Percentiles rank a stretch among this genome's conserved stretches.
Conservation (phyloP, 1,140 invertebrate species). For the Ceratina calcarata region DNA sequence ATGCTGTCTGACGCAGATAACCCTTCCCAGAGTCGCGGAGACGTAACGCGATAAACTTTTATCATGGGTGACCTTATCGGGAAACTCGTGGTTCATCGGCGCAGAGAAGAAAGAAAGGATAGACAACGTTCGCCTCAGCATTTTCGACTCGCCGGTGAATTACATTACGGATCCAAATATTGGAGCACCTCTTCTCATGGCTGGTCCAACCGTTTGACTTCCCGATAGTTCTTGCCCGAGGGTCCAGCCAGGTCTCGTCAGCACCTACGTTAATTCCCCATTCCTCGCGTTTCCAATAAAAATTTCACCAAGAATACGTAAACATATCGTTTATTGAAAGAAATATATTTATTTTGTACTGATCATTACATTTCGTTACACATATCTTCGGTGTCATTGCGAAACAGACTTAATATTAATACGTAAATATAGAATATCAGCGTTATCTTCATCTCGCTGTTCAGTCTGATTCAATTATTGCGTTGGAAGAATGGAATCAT, state of each 20-base stretch:
- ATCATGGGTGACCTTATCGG: not conserved
- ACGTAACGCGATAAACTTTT: slow-evolving; percentile 43
- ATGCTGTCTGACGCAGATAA: not conserved
- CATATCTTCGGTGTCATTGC: too few species aligned
- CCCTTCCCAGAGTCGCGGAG: not conserved
- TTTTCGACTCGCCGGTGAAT: slow-evolving; percentile 47
- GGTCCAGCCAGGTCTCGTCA: slow-evolving; percentile 9
- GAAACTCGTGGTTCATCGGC: not conserved
- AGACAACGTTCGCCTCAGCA: slow-evolving; percentile 7
- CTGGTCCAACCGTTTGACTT: slow-evolving; percentile 66
- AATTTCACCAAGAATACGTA: too few species aligned
- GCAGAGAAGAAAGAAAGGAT: not conserved
- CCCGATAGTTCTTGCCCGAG: slow-evolving; percentile 37
- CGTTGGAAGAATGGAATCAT: not conserved
- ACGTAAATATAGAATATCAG: too few species aligned
- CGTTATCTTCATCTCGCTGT: too few species aligned
- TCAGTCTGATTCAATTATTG: too few species aligned
- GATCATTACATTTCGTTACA: too few species aligned
- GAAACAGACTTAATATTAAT: too few species aligned
- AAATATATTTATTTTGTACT: too few species aligned
- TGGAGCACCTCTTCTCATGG: slow-evolving; percentile 46
- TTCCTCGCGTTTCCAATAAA: too few species aligned
- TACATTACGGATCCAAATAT: slow-evolving; percentile 66
- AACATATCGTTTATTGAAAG: too few species aligned
- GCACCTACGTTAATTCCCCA: slow-evolving; percentile 37